Percentiles rank a stretch among this genome's conserved stretches.
Conservation (phyloP, 2,888 invertebrate species). For the Elysia crispata region DNA sequence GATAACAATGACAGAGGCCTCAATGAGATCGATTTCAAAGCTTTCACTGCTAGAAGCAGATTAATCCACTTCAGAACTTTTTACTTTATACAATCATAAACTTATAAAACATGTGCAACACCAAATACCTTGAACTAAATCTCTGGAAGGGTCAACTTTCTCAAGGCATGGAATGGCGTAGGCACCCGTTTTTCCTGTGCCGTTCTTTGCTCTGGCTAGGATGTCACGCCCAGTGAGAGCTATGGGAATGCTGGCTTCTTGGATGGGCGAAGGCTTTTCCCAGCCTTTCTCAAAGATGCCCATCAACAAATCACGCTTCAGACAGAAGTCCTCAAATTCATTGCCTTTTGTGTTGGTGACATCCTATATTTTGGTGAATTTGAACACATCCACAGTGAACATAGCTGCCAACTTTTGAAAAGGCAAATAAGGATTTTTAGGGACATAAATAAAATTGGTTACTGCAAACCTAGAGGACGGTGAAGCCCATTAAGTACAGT, state of each 20-base stretch:
- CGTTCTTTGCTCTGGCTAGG: slow-evolving; percentile 98
- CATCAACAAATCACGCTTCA: slow-evolving; percentile 97
- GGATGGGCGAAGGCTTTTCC: slow-evolving; percentile 99
- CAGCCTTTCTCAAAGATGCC: slow-evolving; percentile 99
- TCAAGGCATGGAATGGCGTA: slow-evolving; percentile 99
- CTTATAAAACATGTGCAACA: background rate
- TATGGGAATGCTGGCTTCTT: slow-evolving; percentile 95
- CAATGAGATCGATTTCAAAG: no score
- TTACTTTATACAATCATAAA: background rate
- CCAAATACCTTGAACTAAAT: slow-evolving; percentile 88
- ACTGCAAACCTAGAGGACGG: no score
- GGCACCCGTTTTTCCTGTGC: slow-evolving; percentile 99
- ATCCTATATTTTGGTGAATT: slow-evolving; percentile 83
- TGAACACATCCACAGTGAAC: background rate
- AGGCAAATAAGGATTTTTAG: no score
- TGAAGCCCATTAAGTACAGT: no score
- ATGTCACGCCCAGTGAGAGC: slow-evolving; percentile 98
- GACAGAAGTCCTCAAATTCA: slow-evolving; percentile 99
- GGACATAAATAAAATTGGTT: no score
- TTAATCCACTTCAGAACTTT: no score
- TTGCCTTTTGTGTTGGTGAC: slow-evolving; percentile 99
- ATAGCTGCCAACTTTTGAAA: no score
- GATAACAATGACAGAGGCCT: no score
- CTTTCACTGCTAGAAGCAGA: background rate
- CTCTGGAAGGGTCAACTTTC: slow-evolving; percentile 87